A percentile compares a stretch with the other conserved stretches of the same genome.
phyloP scores from a whole-genome alignment of 2,113 vertebrate genomes.

The Halichoerus grypus region DNA sequence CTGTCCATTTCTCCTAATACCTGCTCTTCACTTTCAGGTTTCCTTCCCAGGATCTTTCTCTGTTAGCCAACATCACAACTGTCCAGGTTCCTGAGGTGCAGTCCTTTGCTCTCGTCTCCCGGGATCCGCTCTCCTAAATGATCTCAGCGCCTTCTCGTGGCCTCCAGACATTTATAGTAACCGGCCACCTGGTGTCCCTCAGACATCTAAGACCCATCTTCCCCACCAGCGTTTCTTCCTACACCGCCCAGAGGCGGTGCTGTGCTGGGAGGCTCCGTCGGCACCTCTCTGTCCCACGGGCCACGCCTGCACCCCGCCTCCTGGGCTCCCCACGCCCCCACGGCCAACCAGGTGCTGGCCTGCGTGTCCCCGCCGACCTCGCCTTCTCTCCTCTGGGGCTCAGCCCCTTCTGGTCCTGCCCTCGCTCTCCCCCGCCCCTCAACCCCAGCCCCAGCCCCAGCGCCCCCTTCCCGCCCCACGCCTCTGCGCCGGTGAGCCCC shows the following conservation, averaged over 20 bases:
- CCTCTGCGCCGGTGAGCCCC: background rate
- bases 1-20: background rate
- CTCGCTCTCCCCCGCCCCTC: background rate
- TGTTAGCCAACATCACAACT: background rate
- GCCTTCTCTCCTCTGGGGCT: background rate
- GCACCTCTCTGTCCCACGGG: background rate
- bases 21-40: too few relatives aligned
- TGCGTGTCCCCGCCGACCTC: background rate
- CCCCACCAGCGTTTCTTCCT: background rate
- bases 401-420: background rate
- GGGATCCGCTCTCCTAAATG: background rate
- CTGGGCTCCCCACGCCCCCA: background rate
- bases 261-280: background rate
- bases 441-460: fast-evolving
- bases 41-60: background rate
- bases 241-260: fast-evolving
- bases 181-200: background rate
- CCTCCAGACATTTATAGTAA: fast-evolving
- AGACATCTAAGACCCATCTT: fast-evolving
- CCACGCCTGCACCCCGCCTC: background rate
- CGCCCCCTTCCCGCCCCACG: background rate
- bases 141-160: fast-evolving
- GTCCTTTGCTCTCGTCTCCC: background rate
- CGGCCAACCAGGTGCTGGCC: background rate
- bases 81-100: background rate